Evolutionary conservation across 2,888 invertebrate genomes (phyloP), one percentile per base, ranked within the genome.

Genomic region (Folsomia candida): DNA sequence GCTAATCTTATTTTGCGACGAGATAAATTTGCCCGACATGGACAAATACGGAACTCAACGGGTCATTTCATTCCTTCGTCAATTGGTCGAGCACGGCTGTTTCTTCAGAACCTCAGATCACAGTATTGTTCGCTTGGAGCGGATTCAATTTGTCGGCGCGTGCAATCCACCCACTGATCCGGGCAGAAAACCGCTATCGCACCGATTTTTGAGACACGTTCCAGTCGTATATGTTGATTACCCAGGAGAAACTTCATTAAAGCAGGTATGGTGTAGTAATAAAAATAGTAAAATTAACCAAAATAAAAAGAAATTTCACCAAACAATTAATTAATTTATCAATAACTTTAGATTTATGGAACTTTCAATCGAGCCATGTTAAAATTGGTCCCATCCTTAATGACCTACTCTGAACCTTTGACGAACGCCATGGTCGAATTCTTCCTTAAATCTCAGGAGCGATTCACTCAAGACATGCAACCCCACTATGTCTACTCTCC

Each of bases 161-260:
- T 99, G 99, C 84, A 99, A 99, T 87, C 99, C 99, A 47, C 99
- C 99, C 0, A 99, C 99, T 2, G 99, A 99, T 87, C 98, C 98
- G 1, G 98, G 98, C 51, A 89, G 98, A 76, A 98, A 98, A 84
- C 97, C 97, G 2, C 87, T 97, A 6, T 94, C 96, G 51, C 93
- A 94, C 84, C 85, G 91, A 81, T 91, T 93, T 83, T 83, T 94
- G 76, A 84, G 99, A 1, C 99, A 99, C 83, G 98, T 99, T 11
- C 98, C 99, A 0, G 94, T 99, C 64, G 94, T 99, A 78, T 99
- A 99, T 83, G 99, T 99, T 59, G 99, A 99, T 85, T 99, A 99
- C 84, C 99, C 99, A 2, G 99, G 98, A 74, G 96, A 97, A 84
- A 93, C 93, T 0, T 99, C 98, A 0, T 87, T 99, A 22, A 96